phyloP scores from a whole-genome alignment of 2,797 vertebrate genomes.

The Tolypeutes matacus region DNA sequence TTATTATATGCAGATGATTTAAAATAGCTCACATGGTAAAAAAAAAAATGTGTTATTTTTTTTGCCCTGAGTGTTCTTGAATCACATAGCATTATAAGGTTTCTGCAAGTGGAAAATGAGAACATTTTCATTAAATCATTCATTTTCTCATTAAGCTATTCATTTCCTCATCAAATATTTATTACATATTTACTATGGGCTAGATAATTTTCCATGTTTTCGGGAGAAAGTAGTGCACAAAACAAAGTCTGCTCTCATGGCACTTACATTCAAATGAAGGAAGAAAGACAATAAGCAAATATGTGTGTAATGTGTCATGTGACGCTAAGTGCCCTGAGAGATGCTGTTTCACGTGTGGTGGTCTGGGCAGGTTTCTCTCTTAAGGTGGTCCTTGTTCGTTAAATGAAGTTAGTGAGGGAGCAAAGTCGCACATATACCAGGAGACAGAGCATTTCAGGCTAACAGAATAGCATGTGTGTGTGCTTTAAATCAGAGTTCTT shows the following conservation, averaged over 20 bases:
- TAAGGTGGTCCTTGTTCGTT: neutral
- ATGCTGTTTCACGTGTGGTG: neutral
- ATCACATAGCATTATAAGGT: neutral
- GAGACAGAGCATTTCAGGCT: neutral
- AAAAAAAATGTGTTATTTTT: neutral
- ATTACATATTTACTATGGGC: neutral
- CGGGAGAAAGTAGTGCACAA: neutral
- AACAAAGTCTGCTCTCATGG: neutral
- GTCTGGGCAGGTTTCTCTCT: neutral
- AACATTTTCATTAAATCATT: slow-evolving; percentile 1
- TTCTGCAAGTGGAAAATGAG: slow-evolving; percentile 58
- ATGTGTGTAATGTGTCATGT: neutral
- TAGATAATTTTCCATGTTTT: neutral
- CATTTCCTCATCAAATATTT: neutral
- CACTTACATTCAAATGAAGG: neutral
- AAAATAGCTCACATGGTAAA: neutral
- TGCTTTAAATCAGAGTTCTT: neutral
- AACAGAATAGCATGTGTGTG: neutral
- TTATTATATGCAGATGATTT: neutral
- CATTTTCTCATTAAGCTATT: neutral
- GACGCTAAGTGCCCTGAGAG: neutral
- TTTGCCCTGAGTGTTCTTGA: slow-evolving; percentile 21
- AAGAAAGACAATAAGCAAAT: neutral
- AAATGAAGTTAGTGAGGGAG: neutral
- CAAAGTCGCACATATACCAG: neutral